These are phyloP conservation scores for Linurgus olivaceus DNA, from an alignment of 2,797 vertebrate genomes.

Conservation along the genomic window DNA sequence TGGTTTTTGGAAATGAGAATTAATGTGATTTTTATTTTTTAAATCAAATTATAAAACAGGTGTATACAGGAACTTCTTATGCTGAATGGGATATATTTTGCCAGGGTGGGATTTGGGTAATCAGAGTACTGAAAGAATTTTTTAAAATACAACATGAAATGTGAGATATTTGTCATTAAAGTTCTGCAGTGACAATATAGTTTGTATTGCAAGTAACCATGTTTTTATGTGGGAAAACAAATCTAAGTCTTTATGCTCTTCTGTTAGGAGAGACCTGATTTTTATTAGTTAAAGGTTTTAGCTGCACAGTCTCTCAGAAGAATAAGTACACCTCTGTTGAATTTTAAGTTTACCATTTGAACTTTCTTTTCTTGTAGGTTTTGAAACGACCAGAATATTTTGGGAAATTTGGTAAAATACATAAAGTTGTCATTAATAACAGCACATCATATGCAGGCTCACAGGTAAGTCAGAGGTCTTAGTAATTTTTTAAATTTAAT, in stretches of 20 bases:
- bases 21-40: neutral
- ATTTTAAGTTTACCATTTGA: neutral
- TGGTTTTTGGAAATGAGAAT: neutral
- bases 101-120: neutral
- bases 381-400: slow-evolving; percentile 99
- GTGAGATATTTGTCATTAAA: neutral
- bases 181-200: neutral
- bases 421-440: slow-evolving; percentile 99
- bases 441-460: slow-evolving; percentile 99
- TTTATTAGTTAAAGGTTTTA: neutral
- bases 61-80: neutral
- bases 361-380: slow-evolving; percentile 80
- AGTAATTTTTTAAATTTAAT: neutral
- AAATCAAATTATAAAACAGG: neutral
- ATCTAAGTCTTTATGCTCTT: neutral
- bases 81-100: neutral
- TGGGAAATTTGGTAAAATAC: slow-evolving; percentile 99
- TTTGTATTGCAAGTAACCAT: neutral
- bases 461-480: slow-evolving; percentile 85
- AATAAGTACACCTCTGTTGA: neutral
- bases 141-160: neutral
- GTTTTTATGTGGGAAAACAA: neutral
- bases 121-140: neutral
- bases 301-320: neutral
- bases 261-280: neutral